A percentile compares a stretch with the other conserved stretches of the same genome.
These are phyloP conservation scores for Serripes groenlandicus DNA, from an alignment of 2,888 invertebrate species.

Conservation along the genomic window DNA sequence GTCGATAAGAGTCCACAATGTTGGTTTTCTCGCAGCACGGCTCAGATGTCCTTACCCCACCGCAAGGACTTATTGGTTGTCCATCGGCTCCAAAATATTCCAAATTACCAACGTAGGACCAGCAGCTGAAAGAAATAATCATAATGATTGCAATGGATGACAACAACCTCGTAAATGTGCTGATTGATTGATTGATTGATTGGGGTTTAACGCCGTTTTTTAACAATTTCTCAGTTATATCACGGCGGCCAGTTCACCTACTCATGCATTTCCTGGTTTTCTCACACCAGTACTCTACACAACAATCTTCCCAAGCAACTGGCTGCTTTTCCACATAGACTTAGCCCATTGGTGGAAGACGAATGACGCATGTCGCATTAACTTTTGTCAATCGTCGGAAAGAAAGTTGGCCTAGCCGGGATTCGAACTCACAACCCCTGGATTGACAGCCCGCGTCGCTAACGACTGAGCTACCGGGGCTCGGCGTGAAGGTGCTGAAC, in stretches of 20 bases:
- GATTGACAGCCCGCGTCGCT: not conserved
- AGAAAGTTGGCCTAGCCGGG: not conserved
- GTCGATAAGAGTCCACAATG: too few species aligned
- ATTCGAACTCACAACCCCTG: not conserved
- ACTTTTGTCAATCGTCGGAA: not conserved
- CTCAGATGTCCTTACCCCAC: conserved; percentile 18
- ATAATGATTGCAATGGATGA: not conserved
- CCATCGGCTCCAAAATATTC: not conserved
- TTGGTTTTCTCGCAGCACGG: too few species aligned
- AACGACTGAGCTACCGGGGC: not conserved
- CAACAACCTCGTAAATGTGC: not conserved
- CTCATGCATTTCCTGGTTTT: not conserved
- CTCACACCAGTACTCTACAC: not conserved
- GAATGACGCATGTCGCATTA: not conserved
- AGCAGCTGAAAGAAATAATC: conserved; percentile 7
- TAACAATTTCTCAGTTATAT: not conserved
- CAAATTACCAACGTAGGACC: conserved; percentile 1
- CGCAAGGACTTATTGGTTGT: conserved; percentile 2
- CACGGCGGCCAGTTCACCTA: not conserved
- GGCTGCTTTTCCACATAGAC: not conserved
- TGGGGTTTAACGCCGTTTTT: not conserved
- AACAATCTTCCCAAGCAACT: not conserved
- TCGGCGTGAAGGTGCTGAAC: not conserved
- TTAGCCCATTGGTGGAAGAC: not conserved
- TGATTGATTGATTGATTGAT: not conserved